phyloP scores from a whole-genome alignment of 1,140 invertebrate genomes.

The Mercenaria mercenaria region DNA sequence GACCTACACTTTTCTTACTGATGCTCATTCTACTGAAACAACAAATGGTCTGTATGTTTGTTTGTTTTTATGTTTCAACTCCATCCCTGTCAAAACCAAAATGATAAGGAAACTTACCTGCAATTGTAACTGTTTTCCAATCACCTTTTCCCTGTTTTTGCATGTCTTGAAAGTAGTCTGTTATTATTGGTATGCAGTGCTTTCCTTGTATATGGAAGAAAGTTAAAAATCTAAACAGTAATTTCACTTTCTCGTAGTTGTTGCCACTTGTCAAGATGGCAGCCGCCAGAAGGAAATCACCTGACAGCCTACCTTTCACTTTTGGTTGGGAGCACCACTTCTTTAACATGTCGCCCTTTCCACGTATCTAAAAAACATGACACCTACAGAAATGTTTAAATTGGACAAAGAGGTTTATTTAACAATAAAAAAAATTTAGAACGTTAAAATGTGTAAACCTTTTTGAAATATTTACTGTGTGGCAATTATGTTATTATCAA shows the following conservation, averaged over 20 bases:
- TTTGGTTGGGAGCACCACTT: conserved; percentile 14
- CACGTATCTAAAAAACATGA: neutral
- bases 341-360: neutral
- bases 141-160: no score
- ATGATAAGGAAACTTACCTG: no score
- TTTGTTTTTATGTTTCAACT: no score
- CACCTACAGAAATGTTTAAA: neutral
- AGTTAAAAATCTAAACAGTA: neutral
- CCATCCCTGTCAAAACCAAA: no score
- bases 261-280: conserved; percentile 16
- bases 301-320: neutral
- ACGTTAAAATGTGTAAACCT: neutral
- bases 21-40: no score
- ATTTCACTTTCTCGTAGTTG: conserved; percentile 36
- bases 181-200: neutral
- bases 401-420: no score
- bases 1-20: no score
- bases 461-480: no score
- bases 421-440: neutral
- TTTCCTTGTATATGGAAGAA: neutral
- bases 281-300: neutral
- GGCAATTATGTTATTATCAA: no score
- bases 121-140: no score
- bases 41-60: no score
- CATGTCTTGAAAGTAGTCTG: no score